Percentiles rank a stretch among this genome's conserved stretches.
phyloP scores from a whole-genome alignment of 2,888 invertebrate genomes.

The Leptinotarsa rubiginosa region DNA sequence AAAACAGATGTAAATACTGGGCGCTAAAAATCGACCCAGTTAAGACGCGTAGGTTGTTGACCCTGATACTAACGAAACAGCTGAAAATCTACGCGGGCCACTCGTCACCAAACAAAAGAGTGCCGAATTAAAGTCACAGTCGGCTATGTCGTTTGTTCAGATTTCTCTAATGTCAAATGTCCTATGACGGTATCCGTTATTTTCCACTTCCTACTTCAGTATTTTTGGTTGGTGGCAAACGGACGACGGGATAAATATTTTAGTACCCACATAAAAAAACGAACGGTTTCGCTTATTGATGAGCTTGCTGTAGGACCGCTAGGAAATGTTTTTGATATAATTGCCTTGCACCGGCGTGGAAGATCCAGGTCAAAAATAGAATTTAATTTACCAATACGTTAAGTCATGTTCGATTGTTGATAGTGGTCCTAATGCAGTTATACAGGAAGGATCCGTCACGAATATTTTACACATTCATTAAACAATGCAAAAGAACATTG shows the following conservation, averaged over 20 bases:
- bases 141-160: constrained; percentile 41
- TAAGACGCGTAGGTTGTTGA: constrained; percentile 50
- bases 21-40: constrained; percentile 57
- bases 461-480: no score
- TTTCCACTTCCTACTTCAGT: constrained; percentile 34
- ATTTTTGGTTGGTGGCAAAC: constrained; percentile 1
- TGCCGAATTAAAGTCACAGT: constrained; percentile 29
- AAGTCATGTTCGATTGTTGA: background rate
- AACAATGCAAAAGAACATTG: no score
- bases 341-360: background rate
- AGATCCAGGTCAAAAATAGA: constrained; percentile 3
- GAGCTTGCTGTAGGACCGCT: constrained; percentile 3
- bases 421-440: background rate
- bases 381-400: background rate
- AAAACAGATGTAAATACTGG: constrained; percentile 53
- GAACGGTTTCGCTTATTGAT: constrained; percentile 24
- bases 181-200: constrained; percentile 33
- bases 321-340: constrained; percentile 5
- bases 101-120: constrained; percentile 33
- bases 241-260: constrained; percentile 27
- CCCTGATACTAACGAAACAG: constrained; percentile 36
- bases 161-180: constrained; percentile 43
- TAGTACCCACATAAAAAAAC: constrained; percentile 33
- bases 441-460: background rate
- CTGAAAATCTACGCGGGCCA: constrained; percentile 26